A percentile compares a stretch with the other conserved stretches of the same genome.
These are phyloP conservation scores for Hozukius guyotensis DNA, from an alignment of 2,797 vertebrate species.

Conservation along the genomic window DNA sequence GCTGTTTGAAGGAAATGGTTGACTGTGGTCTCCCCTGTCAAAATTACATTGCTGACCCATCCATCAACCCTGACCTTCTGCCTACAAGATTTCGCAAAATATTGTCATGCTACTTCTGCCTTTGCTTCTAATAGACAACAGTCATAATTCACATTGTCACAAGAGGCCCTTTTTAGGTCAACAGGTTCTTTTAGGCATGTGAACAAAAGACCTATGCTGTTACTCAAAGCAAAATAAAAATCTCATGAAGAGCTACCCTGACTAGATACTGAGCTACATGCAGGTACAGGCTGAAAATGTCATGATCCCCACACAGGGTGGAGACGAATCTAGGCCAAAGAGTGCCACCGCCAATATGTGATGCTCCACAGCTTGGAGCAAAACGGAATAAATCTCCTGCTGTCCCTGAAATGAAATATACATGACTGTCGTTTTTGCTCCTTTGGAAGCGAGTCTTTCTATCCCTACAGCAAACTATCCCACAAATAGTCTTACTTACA, in stretches of 20 bases:
- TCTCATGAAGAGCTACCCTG: background rate
- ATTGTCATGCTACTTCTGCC: background rate
- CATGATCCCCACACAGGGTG: conserved; percentile 21
- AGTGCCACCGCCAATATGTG: conserved; percentile 29
- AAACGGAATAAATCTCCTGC: conserved; percentile 57
- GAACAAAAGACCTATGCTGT: background rate
- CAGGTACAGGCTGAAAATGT: background rate
- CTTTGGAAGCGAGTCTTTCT: conserved; percentile 51
- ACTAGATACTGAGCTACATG: conserved; percentile 1
- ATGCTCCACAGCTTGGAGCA: conserved; percentile 50
- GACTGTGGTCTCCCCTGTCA: background rate
- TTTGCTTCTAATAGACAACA: background rate
- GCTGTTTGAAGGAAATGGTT: background rate
- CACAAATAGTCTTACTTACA: conserved; percentile 38
- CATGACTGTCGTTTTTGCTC: conserved; percentile 58
- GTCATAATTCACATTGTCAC: background rate
- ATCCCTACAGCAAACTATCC: conserved; percentile 27
- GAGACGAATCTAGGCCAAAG: conserved; percentile 56
- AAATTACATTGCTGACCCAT: background rate
- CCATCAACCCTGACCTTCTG: background rate
- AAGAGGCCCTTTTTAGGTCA: background rate
- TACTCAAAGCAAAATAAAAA: background rate
- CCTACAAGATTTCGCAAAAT: background rate
- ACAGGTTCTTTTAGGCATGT: background rate
- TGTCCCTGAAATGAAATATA: conserved; percentile 69